phyloP scores from a whole-genome alignment of 35 echinoderm and acorn worm species.

The Hemicentrotus pulcherrimus region DNA sequence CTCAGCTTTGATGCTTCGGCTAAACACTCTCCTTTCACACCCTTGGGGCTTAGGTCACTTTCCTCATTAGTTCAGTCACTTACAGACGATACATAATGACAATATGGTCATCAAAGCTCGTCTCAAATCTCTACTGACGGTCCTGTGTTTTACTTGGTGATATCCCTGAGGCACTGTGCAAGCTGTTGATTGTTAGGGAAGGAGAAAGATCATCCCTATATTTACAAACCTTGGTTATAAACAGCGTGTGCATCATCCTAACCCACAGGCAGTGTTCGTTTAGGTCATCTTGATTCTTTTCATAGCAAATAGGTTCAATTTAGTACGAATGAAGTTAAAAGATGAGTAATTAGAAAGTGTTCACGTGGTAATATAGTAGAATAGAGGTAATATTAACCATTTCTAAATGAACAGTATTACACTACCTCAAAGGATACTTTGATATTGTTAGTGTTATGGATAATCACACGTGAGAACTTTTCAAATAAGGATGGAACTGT shows the following conservation, averaged over 20 bases:
- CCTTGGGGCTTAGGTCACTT: not conserved
- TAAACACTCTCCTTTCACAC: not conserved
- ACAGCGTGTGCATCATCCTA: not conserved
- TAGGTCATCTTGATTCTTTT: not conserved
- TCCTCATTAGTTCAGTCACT: constrained; percentile 2
- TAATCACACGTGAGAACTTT: too few species aligned
- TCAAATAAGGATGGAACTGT: too few species aligned
- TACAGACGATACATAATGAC: not conserved
- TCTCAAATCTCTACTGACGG: not conserved
- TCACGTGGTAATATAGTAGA: too few species aligned
- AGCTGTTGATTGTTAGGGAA: not conserved
- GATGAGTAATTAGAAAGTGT: too few species aligned
- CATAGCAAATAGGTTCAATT: not conserved
- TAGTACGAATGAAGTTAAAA: too few species aligned
- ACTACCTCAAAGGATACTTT: too few species aligned
- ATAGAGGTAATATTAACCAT: too few species aligned
- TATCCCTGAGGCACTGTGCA: not conserved
- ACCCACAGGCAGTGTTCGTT: not conserved
- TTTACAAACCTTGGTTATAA: not conserved
- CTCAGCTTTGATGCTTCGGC: not conserved
- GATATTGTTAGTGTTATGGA: too few species aligned
- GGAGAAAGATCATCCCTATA: not conserved
- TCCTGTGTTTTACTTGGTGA: not conserved
- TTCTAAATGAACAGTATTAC: too few species aligned
- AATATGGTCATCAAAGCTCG: not conserved